Conservation (phyloP, 2,888 invertebrate genomes). For the Clivina fossor region DNA sequence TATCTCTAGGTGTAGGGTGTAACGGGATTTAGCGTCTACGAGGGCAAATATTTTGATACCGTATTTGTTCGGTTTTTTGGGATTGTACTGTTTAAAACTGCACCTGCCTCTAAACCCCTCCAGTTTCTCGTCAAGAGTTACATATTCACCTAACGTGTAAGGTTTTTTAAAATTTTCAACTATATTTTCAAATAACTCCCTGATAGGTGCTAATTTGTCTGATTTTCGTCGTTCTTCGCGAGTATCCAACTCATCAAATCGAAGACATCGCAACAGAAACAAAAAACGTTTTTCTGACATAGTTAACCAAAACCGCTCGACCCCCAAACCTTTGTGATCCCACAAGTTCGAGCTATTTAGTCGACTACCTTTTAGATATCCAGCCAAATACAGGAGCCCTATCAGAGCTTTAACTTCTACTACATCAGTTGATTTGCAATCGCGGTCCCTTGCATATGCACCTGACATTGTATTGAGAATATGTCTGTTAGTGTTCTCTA, state of each 20-base stretch:
- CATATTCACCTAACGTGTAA: conserved; percentile 39
- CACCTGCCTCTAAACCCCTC: conserved; percentile 43
- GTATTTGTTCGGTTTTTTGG: conserved; percentile 45
- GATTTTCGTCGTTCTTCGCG: conserved; percentile 32
- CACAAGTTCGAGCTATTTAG: conserved; percentile 39
- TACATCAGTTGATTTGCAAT: conserved; percentile 34
- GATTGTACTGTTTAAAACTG: conserved; percentile 44
- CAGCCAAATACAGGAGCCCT: conserved; percentile 42
- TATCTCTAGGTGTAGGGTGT: conserved; percentile 43
- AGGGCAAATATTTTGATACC: conserved; percentile 44
- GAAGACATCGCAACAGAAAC: conserved; percentile 38
- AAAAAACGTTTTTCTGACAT: conserved; percentile 40
- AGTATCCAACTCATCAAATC: conserved; percentile 40
- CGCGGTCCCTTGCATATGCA: neutral
- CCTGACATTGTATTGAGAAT: neutral
- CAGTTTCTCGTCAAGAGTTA: conserved; percentile 45
- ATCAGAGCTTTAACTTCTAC: conserved; percentile 41
- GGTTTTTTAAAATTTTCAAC: conserved; percentile 43
- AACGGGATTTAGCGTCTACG: conserved; percentile 42
- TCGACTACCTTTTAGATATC: conserved; percentile 38
- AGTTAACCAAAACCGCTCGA: conserved; percentile 40
- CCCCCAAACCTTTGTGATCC: conserved; percentile 38
- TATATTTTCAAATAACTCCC: conserved; percentile 44
- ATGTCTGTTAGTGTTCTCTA: conserved; percentile 7
- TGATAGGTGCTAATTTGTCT: conserved; percentile 42